These are phyloP conservation scores for Sialis fuliginosa DNA, from an alignment of 2,888 invertebrate species.

Conservation along the genomic window DNA sequence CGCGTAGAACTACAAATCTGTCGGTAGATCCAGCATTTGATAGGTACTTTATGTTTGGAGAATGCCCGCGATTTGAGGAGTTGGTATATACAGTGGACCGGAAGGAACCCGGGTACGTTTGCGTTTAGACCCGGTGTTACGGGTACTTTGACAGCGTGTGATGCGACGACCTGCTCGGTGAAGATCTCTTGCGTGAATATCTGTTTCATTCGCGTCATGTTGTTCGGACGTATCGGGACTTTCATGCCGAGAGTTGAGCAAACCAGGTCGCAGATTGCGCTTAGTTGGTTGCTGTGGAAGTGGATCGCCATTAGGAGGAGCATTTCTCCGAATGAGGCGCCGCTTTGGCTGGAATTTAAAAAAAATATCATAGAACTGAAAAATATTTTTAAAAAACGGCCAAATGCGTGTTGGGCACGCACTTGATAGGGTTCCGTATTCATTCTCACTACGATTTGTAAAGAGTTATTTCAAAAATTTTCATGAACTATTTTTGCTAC, in stretches of 20 bases:
- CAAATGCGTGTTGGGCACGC: not conserved
- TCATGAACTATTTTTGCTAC: not conserved
- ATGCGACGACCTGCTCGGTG: constrained; percentile 90
- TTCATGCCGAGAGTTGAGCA: constrained; percentile 92
- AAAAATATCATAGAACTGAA: not conserved
- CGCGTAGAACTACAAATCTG: constrained; percentile 78
- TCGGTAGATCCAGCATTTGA: constrained; percentile 90
- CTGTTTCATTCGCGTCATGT: constrained; percentile 74
- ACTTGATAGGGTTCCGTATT: no score
- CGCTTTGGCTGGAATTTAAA: constrained; percentile 43
- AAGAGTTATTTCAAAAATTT: no score
- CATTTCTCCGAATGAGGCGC: constrained; percentile 91
- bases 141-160: constrained; percentile 90
- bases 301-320: constrained; percentile 89
- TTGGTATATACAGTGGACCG: constrained; percentile 93
- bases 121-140: constrained; percentile 81
- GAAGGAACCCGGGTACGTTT: constrained; percentile 77
- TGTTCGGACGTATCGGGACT: constrained; percentile 71
- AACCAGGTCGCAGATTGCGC: constrained; percentile 84
- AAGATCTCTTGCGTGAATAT: constrained; percentile 94
- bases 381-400: not conserved
- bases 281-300: constrained; percentile 87
- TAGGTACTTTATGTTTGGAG: constrained; percentile 89
- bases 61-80: constrained; percentile 84
- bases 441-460: no score